Evolutionary conservation across 1,140 invertebrate species (phyloP).

Genomic region (Archegozetes longisetosus): DNA sequence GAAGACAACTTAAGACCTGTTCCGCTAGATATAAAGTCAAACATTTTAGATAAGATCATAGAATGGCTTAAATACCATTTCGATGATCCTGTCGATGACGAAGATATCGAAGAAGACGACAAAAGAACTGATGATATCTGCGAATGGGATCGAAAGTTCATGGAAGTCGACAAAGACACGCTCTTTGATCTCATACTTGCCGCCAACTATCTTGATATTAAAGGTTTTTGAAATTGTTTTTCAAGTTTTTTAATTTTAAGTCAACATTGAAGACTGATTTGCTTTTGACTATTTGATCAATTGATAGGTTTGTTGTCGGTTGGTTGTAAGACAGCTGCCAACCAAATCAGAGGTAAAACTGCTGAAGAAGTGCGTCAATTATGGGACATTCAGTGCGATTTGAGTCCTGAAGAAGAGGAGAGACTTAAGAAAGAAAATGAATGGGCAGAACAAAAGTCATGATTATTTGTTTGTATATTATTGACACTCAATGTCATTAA

Average conservation of each 20-base stretch:
- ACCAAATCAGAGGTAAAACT: background rate
- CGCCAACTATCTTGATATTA: slow-evolving; percentile 97
- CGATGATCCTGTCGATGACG: background rate
- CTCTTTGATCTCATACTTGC: slow-evolving; percentile 51
- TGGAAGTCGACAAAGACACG: background rate
- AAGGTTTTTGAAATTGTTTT: too few relatives aligned
- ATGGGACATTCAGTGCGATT: background rate
- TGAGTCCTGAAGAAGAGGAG: background rate
- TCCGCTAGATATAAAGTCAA: background rate
- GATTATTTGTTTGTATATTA: too few relatives aligned
- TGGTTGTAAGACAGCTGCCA: background rate
- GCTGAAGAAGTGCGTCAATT: background rate
- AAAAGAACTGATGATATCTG: background rate
- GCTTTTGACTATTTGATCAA: background rate
- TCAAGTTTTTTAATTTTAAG: too few relatives aligned
- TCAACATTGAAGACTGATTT: too few relatives aligned
- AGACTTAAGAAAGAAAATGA: background rate
- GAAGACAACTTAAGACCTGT: background rate
- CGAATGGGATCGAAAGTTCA: background rate
- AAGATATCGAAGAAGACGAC: background rate
- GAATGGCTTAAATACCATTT: background rate
- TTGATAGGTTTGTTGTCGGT: background rate
- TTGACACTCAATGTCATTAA: too few relatives aligned
- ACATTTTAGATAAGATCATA: background rate
- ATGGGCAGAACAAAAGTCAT: background rate